Evolutionary conservation across 2,113 vertebrate species (phyloP), one percentile per base, ranked within the genome.

Genomic region (Onychostruthus taczanowskii): DNA sequence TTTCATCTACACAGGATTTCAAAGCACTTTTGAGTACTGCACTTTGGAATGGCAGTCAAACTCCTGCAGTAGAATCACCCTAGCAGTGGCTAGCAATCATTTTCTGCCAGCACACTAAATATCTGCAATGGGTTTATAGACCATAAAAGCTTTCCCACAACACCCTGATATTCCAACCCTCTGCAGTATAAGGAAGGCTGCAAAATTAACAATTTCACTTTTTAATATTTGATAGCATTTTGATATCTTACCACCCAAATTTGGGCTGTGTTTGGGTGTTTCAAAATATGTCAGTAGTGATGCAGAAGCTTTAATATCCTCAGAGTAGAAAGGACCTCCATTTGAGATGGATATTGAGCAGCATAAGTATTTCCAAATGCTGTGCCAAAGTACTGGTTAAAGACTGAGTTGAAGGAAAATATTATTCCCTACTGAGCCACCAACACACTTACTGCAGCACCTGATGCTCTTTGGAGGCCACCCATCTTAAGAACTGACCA

Each of bases 301-400:
- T 47, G 30, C 19, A 95, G 53, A 95, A 92, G 91, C 95, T 97
- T 97, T 96, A 96, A 97, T 95, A 96, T 96, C 91, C 91, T 96
- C 93, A 92, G 93, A 95, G 90, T 35, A 95, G 95, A 97, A 97
- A 94, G 93, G 89, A 96, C 86, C 92, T 93, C 92, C n/a, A 68
- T 64, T 94, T 94, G 74, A 83, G 86, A 96, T 89, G 91, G 68
- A 94, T 69, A 94, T 84, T 3, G 6, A 95, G 73, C 68, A 90
- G 90, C 70, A 14, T 61, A 72, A 82, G 16, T 82, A 80, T 94
- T 95, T 91, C 67, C 84, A 91, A 95, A 95, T 84, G 88, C 84
- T 93, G 49, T 70, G 62, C 61, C 72, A 67, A 94, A 59, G 58
- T 77, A 89, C 0, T 55, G 56, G 15, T 89, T 94, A 58, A 61